Base-by-base conservation (phyloP, 2,888 invertebrate genomes). In the Drosophila borborema region DNA sequence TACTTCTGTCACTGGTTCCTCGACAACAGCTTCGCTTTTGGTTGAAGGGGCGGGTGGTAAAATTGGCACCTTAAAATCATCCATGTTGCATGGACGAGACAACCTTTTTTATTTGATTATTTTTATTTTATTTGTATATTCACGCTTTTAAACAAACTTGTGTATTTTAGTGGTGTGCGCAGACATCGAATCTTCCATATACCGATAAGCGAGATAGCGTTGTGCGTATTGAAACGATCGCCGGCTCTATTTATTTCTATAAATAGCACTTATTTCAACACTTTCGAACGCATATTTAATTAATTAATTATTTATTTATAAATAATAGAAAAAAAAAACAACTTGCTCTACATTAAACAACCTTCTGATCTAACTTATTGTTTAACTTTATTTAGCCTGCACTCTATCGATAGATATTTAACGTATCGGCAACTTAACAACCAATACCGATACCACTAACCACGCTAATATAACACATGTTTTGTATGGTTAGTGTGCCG, bases 31-130 rank as follows among this genome's bases (percentile, higher is more conserved):
- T 14, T 76, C 77, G 43, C 16, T 23, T 63, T 76, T 73, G 2
- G 51, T 48, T 31, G 71, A 28, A 34, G 69, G 55, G 38, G 64
- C 55, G 12, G 45, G 48, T 6, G 82, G 86, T 40, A 77, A 45
- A 7, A 38, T 54, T 34, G 91, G 91, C 54, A 83, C 81, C 62
- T 91, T 91, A 60, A 91, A 91, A 40, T 90, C 89, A 36, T 91
- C 88, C 91, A 91, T 91, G 9, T 16, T 76, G 36, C 43, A 48
- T 56, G 18, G n/a, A 23, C 48, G 14, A n/a, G 1, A 40, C 40
- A 36, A 10, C 2, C 3, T 46, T 5, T 34, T 20, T 53, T 28
- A 28, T 6, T 28, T 28, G 6, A 6, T 9, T 18, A 31, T 18
- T 12, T 51, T 18, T 34, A 34, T 51, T 34, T 18, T 34, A 18